phyloP scores from a whole-genome alignment of 2,797 vertebrate genomes.

The Microctenopoma steveboyesi region DNA sequence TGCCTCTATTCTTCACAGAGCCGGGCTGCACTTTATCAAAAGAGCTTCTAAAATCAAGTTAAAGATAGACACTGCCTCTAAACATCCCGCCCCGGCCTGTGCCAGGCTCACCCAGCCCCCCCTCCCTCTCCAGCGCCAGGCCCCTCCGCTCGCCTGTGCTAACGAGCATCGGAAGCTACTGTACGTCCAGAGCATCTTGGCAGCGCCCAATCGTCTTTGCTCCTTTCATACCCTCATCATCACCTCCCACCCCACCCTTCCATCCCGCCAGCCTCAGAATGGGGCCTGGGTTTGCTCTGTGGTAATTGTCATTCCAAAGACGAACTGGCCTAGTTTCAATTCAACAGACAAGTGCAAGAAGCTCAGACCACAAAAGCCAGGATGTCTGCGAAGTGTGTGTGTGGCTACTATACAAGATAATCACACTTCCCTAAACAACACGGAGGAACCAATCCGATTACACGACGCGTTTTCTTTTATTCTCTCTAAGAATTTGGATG shows the following conservation, averaged over 20 bases:
- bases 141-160: slow-evolving; percentile 74
- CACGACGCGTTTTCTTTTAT: slow-evolving; percentile 32
- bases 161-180: slow-evolving; percentile 91
- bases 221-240: slow-evolving; percentile 77
- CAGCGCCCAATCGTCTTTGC: slow-evolving; percentile 74
- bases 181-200: slow-evolving; percentile 79
- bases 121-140: slow-evolving; percentile 34
- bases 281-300: slow-evolving; percentile 77
- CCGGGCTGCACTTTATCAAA: slow-evolving; percentile 73
- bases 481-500: not conserved
- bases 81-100: slow-evolving; percentile 75
- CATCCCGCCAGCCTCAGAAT: slow-evolving; percentile 72
- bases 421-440: slow-evolving; percentile 56
- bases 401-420: slow-evolving; percentile 54
- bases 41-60: slow-evolving; percentile 73
- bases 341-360: slow-evolving; percentile 77
- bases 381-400: slow-evolving; percentile 66
- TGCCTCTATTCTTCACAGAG: slow-evolving; percentile 69
- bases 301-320: slow-evolving; percentile 95
- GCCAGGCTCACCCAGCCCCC: slow-evolving; percentile 48
- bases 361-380: slow-evolving; percentile 63
- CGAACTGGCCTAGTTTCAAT: slow-evolving; percentile 92
- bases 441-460: slow-evolving; percentile 66
- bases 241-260: slow-evolving; percentile 39
- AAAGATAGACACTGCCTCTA: slow-evolving; percentile 78